These are phyloP conservation scores for Ochotona princeps DNA, from an alignment of 2,113 vertebrate genomes.

Conservation along the genomic window DNA sequence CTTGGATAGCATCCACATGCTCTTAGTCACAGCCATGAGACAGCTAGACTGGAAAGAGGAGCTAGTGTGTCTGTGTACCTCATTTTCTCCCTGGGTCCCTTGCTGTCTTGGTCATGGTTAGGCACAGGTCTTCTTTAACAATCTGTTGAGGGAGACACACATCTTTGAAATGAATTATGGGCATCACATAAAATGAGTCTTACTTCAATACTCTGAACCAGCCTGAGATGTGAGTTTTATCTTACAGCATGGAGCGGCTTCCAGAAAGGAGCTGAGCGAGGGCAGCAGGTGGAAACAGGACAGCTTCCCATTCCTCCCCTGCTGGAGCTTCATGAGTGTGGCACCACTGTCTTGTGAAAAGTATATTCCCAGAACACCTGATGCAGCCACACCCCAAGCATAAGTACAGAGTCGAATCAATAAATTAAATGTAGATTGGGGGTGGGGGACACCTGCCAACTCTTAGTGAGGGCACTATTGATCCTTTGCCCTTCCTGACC, in stretches of 20 bases:
- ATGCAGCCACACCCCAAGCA: neutral
- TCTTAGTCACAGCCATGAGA: neutral
- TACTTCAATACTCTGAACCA: neutral
- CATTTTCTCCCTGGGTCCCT: neutral
- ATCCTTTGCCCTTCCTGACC: neutral
- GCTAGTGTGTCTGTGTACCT: too few species aligned
- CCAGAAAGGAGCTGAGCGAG: neutral
- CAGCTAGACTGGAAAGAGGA: neutral
- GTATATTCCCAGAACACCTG: neutral
- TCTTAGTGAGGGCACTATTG: neutral
- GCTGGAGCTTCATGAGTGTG: neutral
- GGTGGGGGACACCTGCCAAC: neutral
- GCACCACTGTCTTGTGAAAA: neutral
- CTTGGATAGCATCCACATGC: neutral
- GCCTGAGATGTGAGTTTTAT: neutral
- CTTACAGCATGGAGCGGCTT: neutral
- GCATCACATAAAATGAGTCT: neutral
- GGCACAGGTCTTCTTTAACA: neutral
- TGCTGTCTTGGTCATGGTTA: neutral
- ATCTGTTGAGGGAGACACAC: neutral
- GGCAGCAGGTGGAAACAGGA: constrained; percentile 4
- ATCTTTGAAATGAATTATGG: neutral
- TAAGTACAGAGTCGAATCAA: neutral
- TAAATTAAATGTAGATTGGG: neutral
- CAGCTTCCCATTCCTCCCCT: neutral